phyloP scores from a whole-genome alignment of 2,113 vertebrate genomes.

The Eolophus roseicapilla region DNA sequence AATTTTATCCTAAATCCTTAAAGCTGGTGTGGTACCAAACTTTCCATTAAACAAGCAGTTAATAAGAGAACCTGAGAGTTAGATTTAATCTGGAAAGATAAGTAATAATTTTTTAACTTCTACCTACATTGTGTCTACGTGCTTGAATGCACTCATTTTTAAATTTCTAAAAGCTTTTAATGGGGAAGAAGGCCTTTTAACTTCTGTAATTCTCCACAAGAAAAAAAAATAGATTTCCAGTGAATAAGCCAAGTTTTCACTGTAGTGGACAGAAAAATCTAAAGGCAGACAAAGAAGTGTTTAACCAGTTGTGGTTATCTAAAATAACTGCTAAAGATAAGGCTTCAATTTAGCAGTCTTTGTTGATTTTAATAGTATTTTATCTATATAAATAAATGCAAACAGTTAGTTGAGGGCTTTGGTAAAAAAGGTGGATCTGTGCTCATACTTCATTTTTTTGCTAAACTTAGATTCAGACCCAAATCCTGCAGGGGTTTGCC shows the following conservation, averaged over 20 bases:
- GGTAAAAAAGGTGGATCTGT: background rate
- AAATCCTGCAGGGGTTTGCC: background rate
- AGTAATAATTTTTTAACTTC: background rate
- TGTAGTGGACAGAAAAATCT: background rate
- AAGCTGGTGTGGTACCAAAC: background rate
- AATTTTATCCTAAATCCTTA: background rate
- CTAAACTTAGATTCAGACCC: background rate
- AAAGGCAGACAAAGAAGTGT: background rate
- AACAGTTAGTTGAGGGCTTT: background rate
- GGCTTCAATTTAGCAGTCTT: background rate
- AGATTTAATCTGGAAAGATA: background rate
- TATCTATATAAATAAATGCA: background rate
- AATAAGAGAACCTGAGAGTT: background rate
- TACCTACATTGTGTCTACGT: background rate
- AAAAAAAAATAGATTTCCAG: background rate
- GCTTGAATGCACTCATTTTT: background rate
- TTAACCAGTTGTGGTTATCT: constrained; percentile 14
- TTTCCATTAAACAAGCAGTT: background rate
- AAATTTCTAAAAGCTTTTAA: background rate
- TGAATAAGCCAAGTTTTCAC: constrained; percentile 21
- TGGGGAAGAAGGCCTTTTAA: background rate
- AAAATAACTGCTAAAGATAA: background rate
- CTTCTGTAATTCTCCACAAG: background rate
- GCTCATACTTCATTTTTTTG: background rate
- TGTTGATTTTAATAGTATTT: background rate